Evolutionary conservation across 2,888 invertebrate genomes (phyloP).

Genomic region (Drosophila picticornis): DNA sequence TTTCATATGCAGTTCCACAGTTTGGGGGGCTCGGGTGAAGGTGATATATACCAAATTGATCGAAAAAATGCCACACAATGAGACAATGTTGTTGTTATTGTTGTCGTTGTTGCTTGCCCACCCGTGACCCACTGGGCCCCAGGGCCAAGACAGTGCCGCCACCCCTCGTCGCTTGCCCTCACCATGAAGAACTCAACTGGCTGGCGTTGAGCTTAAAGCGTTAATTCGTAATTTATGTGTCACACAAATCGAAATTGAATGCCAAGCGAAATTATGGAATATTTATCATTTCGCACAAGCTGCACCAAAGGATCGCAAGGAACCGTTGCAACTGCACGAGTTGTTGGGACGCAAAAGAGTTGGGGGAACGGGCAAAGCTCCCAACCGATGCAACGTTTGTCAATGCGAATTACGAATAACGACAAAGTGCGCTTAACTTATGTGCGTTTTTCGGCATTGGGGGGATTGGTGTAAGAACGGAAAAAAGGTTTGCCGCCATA

Average conservation of each 20-base stretch:
- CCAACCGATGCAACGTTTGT: slow-evolving; percentile 70
- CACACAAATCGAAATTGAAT: slow-evolving; percentile 85
- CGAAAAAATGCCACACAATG: slow-evolving; percentile 52
- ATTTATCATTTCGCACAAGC: slow-evolving; percentile 84
- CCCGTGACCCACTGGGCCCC: slow-evolving; percentile 53
- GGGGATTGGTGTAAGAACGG: slow-evolving; percentile 26
- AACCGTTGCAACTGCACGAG: slow-evolving; percentile 13
- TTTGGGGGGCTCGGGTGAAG: neutral
- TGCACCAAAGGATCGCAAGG: slow-evolving; percentile 27
- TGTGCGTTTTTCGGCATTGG: slow-evolving; percentile 39
- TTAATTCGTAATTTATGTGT: slow-evolving; percentile 86
- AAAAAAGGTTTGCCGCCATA: slow-evolving; percentile 66
- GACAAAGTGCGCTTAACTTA: slow-evolving; percentile 82
- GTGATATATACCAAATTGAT: slow-evolving; percentile 56
- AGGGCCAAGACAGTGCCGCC: slow-evolving; percentile 9
- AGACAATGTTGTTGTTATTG: neutral
- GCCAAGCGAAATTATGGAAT: slow-evolving; percentile 85
- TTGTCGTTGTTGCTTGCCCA: slow-evolving; percentile 43
- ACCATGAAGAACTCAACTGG: slow-evolving; percentile 2
- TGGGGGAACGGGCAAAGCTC: slow-evolving; percentile 29
- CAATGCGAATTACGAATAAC: slow-evolving; percentile 83
- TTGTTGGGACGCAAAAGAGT: neutral
- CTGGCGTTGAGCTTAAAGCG: slow-evolving; percentile 83
- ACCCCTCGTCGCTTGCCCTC: neutral
- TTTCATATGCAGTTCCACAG: neutral